Base-by-base conservation (phyloP, 2,113 vertebrate species). In the Corythaixoides concolor region DNA sequence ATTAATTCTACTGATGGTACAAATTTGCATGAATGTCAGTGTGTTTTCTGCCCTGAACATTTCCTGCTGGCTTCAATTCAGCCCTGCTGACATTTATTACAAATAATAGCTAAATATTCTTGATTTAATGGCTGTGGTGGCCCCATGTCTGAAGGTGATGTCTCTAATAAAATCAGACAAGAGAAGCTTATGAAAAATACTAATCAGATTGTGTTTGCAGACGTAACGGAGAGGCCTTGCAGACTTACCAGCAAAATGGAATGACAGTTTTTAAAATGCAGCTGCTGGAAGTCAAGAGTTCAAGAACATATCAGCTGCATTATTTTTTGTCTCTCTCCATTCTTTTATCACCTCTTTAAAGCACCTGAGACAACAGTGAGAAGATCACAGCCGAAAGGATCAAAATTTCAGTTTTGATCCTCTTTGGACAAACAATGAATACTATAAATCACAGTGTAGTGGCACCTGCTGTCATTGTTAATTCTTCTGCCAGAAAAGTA, bases 101-200 rank as follows among this genome's bases (percentile, higher is more conserved):
- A 98, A 98, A 98, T 98, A 98, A 98, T 98, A 97, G 96, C 97
- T 98, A 98, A 98, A 98, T 98, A 98, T 98, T 98, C 97, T 97
- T 98, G 97, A 98, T 98, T 98, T 98, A 98, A 97, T 97, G 96
- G 94, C 96, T 96, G 88, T 85, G 88, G 89, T 95, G 80, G 97
- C 95, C 95, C 95, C 94, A 95, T 52, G 18, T 98, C 93, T 98
- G 97, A 98, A 98, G 97, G 96, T 98, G 97, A 98, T 98, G 97
- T 95, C 97, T 97, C 95, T 97, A 98, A 98, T 98, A 98, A 98
- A 98, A 98, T 92, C 90, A 98, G 97, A 97, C 97, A 97, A 97
- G 95, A 97, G 41, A 77, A 95, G 94, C 95, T 97, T 97, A 97
- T 97, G 97, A 98, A 97, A 98, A 98, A 97, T 95, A 97, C 85